These are phyloP conservation scores for Camptogramma bilineatum DNA, from an alignment of 2,888 invertebrate species.

Conservation along the genomic window DNA sequence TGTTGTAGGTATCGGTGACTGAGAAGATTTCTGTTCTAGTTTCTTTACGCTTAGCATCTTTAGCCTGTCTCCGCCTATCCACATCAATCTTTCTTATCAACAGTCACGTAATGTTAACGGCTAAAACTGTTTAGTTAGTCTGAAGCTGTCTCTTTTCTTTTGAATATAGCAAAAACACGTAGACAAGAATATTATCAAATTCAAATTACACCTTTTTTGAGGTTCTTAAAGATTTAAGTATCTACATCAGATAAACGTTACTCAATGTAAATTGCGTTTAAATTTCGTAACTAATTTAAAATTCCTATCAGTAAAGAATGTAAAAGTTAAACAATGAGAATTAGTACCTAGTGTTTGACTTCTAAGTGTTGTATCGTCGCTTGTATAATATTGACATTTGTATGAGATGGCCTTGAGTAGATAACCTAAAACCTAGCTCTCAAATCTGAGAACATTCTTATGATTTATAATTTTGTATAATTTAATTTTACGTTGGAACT, in stretches of 20 bases:
- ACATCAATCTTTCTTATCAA: too few relatives aligned
- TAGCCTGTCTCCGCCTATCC: too few relatives aligned
- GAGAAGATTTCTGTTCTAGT: too few relatives aligned
- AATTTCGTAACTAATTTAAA: background rate
- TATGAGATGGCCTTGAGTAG: constrained; percentile 24
- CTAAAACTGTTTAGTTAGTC: too few relatives aligned
- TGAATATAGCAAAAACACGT: too few relatives aligned
- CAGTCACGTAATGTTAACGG: too few relatives aligned
- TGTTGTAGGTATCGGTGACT: too few relatives aligned
- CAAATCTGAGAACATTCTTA: background rate
- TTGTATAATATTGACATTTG: constrained; percentile 27
- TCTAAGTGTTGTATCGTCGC: constrained; percentile 14
- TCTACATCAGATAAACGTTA: background rate
- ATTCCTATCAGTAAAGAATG: constrained; percentile 1
- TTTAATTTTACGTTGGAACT: background rate
- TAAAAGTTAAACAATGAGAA: constrained; percentile 19
- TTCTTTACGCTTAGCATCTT: too few relatives aligned
- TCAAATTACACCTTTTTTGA: too few relatives aligned
- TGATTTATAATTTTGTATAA: background rate
- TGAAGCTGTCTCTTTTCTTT: too few relatives aligned
- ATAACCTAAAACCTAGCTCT: constrained; percentile 15
- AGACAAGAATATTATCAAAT: too few relatives aligned
- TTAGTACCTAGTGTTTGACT: constrained; percentile 18
- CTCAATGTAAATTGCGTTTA: background rate
- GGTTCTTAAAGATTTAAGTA: too few relatives aligned